phyloP scores from a whole-genome alignment of 2,888 invertebrate species.

The Hartigia nigra region DNA sequence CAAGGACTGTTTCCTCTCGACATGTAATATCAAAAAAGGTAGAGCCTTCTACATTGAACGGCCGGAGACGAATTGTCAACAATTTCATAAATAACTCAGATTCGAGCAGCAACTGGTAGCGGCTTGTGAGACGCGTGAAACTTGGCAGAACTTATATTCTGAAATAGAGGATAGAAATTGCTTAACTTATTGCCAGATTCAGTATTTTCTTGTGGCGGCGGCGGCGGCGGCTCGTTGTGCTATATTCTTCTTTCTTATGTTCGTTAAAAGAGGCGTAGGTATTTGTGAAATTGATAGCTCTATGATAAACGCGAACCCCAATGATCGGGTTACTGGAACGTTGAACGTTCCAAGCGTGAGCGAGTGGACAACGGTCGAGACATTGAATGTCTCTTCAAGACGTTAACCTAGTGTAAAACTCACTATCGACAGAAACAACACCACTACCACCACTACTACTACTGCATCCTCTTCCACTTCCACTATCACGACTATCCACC shows the following conservation, averaged over 20 bases:
- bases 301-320: constrained; percentile 21
- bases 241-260: constrained; percentile 38
- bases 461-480: not conserved
- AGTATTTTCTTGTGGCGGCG: constrained; percentile 60
- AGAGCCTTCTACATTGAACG: constrained; percentile 38
- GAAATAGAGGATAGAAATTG: constrained; percentile 40
- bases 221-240: constrained; percentile 50
- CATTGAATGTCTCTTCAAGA: constrained; percentile 28
- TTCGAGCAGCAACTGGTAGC: constrained; percentile 49
- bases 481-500: not conserved
- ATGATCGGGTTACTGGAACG: constrained; percentile 29
- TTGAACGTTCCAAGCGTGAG: constrained; percentile 28
- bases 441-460: not conserved
- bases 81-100: constrained; percentile 42
- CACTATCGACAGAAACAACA: not conserved
- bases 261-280: constrained; percentile 29
- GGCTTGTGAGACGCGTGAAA: constrained; percentile 47
- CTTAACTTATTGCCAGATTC: constrained; percentile 64
- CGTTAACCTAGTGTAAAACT: not conserved
- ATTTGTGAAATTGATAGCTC: constrained; percentile 42
- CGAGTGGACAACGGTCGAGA: constrained; percentile 36
- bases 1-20: constrained; percentile 31
- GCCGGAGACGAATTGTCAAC: constrained; percentile 34
- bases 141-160: constrained; percentile 32
- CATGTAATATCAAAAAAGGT: constrained; percentile 34